Evolutionary conservation across 2,797 vertebrate genomes (phyloP).

Genomic region (Paguma larvata): DNA sequence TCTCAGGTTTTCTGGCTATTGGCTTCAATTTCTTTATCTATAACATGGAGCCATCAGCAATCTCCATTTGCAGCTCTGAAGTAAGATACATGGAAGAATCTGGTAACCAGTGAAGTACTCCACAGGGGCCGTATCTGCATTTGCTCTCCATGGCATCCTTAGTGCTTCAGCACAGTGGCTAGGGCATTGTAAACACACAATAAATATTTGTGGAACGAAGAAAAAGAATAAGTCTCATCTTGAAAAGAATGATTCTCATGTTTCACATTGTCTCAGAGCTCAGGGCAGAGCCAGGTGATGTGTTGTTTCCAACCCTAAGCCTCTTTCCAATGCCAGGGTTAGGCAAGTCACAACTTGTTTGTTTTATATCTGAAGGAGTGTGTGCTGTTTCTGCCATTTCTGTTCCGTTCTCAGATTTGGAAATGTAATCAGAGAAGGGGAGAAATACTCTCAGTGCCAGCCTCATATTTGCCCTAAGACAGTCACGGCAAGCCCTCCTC

Average conservation of each 20-base stretch:
- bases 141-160: not conserved
- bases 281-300: not conserved
- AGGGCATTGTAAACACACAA: not conserved
- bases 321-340: not conserved
- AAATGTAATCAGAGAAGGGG: not conserved
- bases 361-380: not conserved
- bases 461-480: not conserved
- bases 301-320: not conserved
- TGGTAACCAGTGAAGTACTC: not conserved
- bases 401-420: not conserved
- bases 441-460: not conserved
- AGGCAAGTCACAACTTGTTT: conserved; percentile 38
- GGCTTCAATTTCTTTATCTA: not conserved
- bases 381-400: not conserved
- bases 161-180: not conserved
- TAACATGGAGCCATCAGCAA: not conserved
- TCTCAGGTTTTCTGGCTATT: not conserved
- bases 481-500: not conserved
- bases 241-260: not conserved
- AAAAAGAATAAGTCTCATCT: not conserved
- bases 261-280: conserved; percentile 42
- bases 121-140: not conserved
- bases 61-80: not conserved
- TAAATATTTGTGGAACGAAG: not conserved
- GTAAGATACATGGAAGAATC: not conserved